Evolutionary conservation across 1,140 invertebrate genomes (phyloP).

Genomic region (Ridgeia piscesae): DNA sequence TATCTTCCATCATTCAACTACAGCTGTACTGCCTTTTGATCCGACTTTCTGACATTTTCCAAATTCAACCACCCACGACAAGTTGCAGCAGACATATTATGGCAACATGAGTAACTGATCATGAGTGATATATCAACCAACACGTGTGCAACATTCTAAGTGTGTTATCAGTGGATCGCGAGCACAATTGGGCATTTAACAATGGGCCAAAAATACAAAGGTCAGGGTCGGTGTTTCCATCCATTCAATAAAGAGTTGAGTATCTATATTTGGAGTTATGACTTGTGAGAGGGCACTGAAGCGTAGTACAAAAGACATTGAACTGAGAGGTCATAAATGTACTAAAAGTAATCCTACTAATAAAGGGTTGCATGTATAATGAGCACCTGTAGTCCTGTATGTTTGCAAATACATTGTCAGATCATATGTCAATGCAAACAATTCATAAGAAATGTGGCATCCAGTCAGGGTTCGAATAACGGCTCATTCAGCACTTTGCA

Average conservation of each 20-base stretch:
- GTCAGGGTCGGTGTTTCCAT: not conserved
- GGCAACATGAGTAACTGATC: not conserved
- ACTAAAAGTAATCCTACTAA: not conserved
- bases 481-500: no score
- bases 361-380: not conserved
- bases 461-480: no score
- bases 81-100: not conserved
- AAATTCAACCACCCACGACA: not conserved
- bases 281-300: not conserved
- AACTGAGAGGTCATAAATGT: not conserved
- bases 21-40: no score
- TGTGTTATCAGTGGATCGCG: not conserved
- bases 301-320: not conserved
- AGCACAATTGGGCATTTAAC: not conserved
- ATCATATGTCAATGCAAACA: not conserved
- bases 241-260: not conserved
- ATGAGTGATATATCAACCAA: not conserved
- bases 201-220: not conserved
- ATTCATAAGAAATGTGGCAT: not conserved
- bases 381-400: not conserved
- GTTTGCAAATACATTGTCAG: not conserved
- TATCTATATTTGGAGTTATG: not conserved
- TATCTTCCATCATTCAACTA: no score
- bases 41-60: not conserved
- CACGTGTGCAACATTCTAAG: not conserved